These are phyloP conservation scores for Prorops nasuta DNA, from an alignment of 1,140 invertebrate species.

Conservation along the genomic window DNA sequence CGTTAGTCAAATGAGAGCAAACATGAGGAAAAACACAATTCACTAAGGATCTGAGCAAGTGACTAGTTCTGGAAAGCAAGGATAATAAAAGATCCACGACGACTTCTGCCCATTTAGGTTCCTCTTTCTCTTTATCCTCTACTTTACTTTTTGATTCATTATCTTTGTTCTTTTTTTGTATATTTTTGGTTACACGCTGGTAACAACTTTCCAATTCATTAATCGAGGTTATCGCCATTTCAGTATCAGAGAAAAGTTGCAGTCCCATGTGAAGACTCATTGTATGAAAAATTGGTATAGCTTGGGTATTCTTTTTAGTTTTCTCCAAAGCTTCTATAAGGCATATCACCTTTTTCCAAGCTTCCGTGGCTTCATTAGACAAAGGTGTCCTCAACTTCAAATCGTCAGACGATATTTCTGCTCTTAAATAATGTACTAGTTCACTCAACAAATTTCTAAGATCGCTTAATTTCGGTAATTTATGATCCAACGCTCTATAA, in stretches of 20 bases:
- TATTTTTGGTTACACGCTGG: conserved; percentile 59
- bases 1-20: conserved; percentile 66
- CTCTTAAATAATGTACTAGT: conserved; percentile 59
- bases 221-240: conserved; percentile 66
- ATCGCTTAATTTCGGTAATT: conserved; percentile 62
- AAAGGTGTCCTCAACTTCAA: conserved; percentile 53
- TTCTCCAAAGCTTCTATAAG: conserved; percentile 54
- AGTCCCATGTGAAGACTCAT: conserved; percentile 70
- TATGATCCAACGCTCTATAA: conserved; percentile 64
- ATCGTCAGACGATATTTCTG: conserved; percentile 52
- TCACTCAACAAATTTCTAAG: conserved; percentile 59
- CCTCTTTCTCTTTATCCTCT: conserved; percentile 50
- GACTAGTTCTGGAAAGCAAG: conserved; percentile 68
- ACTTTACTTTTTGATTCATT: conserved; percentile 23
- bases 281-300: conserved; percentile 61
- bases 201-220: conserved; percentile 70
- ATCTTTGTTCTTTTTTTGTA: conserved; percentile 42
- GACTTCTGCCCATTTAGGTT: conserved; percentile 77
- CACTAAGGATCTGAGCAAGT: conserved; percentile 67
- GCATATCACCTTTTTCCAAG: conserved; percentile 63
- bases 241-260: conserved; percentile 68
- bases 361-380: conserved; percentile 55
- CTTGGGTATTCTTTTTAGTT: conserved; percentile 38
- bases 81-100: conserved; percentile 74
- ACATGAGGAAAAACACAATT: conserved; percentile 72